Base-by-base conservation (phyloP, 2,113 vertebrate species). In the Sphyrna mokarran region DNA sequence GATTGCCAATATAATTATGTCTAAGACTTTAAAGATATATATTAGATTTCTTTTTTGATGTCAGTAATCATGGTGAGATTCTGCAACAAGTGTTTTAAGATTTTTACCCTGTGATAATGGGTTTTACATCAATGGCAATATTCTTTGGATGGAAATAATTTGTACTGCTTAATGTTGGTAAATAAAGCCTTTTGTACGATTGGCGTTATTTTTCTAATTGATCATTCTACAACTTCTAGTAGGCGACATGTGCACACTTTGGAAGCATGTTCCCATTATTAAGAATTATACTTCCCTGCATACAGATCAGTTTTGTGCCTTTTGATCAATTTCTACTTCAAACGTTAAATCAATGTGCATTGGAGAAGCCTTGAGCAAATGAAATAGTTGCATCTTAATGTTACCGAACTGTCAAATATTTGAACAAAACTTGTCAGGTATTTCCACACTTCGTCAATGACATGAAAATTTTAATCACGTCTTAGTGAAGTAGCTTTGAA, bases 381-480 rank as follows among this genome's bases (percentile, higher is more conserved):
- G 20, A 66, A 93, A 93, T 83, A 66, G 61, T 33, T 66, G 89
- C 61, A 89, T 89, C 13, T 58, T 89, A 93, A 66, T 93, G 89
- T n/a, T 63, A 93, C 37, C 37, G 58, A 93, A 37, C 89, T 93
- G 89, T 66, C 89, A 93, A 66, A 2, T 37, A 8, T 93, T 93
- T 66, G 63, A 66, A n/a, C 89, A 93, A 58, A 90, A 90, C 16
- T 33, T 90, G 87, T 13, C 48, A 61, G 6, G 8, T 91, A 61
- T 91, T 63, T 93, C 89, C 61, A 66, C 20, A 58, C 61, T 66
- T 8, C n/a, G 66, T 66, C 33, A 93, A 33, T 9, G 89, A 93
- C 9, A 14, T 66, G 16, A n/a, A 33, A 66, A 16, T 66, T 66
- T 66, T 63, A 93, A 89, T 58, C 33, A 89, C 13, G 29, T 10